These are phyloP conservation scores for Operophtera brumata DNA, from an alignment of 2,888 invertebrate species.

Conservation along the genomic window DNA sequence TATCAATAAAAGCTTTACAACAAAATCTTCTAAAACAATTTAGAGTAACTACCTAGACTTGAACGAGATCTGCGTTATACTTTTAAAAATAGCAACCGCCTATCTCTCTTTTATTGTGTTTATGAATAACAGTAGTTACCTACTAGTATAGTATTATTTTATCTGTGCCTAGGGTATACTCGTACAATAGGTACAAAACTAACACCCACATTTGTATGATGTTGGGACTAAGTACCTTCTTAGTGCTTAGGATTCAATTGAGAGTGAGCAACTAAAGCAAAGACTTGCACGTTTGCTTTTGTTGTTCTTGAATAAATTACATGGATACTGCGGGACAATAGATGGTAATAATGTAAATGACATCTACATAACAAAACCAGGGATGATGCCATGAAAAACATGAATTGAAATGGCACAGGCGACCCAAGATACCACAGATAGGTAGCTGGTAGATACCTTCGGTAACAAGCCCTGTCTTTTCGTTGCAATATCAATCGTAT, in stretches of 20 bases:
- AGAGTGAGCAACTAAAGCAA: background rate
- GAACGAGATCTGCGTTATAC: background rate
- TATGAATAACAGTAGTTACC: no score
- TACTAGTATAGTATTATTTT: no score
- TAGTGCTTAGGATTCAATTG: background rate
- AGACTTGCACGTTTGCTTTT: constrained; percentile 38
- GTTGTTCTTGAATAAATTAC: constrained; percentile 46
- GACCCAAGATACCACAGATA: background rate
- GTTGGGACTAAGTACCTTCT: background rate
- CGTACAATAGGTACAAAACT: background rate
- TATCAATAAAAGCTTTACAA: no score
- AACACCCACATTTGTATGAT: background rate
- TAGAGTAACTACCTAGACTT: no score
- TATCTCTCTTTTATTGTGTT: background rate
- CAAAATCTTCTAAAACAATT: no score
- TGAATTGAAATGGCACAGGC: constrained; percentile 33
- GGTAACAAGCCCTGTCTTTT: no score
- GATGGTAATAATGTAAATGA: constrained; percentile 38
- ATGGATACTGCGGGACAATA: constrained; percentile 50
- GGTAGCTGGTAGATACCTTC: background rate
- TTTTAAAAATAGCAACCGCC: background rate
- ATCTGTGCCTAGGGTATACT: background rate
- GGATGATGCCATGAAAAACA: constrained; percentile 41
- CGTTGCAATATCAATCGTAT: background rate
- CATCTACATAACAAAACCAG: constrained; percentile 64